Evolutionary conservation across 1,140 invertebrate species (phyloP).

Genomic region (Danaus plexippus): DNA sequence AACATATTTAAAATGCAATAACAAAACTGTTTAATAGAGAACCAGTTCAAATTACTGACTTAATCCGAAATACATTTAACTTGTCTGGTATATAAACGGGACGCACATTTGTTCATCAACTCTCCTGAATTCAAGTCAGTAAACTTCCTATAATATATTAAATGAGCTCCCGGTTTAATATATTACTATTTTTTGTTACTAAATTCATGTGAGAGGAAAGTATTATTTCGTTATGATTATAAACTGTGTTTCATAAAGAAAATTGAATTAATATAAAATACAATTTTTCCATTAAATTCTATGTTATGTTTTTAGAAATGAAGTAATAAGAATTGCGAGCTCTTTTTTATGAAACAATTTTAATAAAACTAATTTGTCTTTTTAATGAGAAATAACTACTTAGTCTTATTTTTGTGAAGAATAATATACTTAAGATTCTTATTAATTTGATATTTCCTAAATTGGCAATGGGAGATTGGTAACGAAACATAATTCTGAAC

Average conservation of each 20-base stretch:
- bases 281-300: no score
- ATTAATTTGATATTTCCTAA: constrained; percentile 13
- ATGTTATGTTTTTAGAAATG: no score
- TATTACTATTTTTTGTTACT: no score
- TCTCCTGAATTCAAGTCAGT: constrained; percentile 42
- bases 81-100: constrained; percentile 14
- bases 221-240: not conserved
- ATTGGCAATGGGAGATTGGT: constrained; percentile 30
- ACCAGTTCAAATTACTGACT: no score
- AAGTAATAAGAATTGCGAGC: no score
- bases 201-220: no score
- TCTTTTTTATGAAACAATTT: no score
- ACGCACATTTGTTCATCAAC: constrained; percentile 39
- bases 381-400: constrained; percentile 4
- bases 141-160: constrained; percentile 50
- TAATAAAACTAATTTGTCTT: no score
- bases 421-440: constrained; percentile 6
- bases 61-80: constrained; percentile 3
- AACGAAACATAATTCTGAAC: constrained; percentile 22
- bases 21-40: no score
- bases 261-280: no score
- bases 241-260: constrained; percentile 4
- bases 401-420: constrained; percentile 5
- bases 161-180: constrained; percentile 12
- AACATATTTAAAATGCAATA: no score